These are phyloP conservation scores for Hydriomena furcata DNA, from an alignment of 2,888 invertebrate genomes.

Conservation along the genomic window DNA sequence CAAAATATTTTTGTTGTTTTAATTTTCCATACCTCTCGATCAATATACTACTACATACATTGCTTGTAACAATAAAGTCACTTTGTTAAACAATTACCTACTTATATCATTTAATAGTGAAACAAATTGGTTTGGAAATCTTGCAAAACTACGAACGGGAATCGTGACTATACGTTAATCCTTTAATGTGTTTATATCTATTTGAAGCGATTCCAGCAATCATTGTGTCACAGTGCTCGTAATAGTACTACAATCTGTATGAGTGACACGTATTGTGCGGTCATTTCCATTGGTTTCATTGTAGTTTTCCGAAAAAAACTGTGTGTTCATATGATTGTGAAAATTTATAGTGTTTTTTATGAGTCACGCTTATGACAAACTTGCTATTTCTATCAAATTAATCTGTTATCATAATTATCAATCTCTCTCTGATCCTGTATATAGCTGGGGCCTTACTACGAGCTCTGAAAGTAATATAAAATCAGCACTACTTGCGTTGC, in stretches of 20 bases:
- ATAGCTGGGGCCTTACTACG: too few species aligned
- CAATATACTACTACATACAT: too few species aligned
- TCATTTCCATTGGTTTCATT: slow-evolving; percentile 40
- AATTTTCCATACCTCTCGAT: too few species aligned
- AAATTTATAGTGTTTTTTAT: background rate
- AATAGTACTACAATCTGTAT: slow-evolving; percentile 39
- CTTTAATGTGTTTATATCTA: slow-evolving; percentile 52
- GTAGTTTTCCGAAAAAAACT: slow-evolving; percentile 24
- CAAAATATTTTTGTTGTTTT: too few species aligned
- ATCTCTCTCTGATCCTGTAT: too few species aligned
- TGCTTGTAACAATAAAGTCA: background rate
- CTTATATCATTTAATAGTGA: slow-evolving; percentile 13
- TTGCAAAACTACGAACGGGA: slow-evolving; percentile 36
- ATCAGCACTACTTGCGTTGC: too few species aligned
- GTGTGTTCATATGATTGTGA: background rate
- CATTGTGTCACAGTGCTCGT: slow-evolving; percentile 46
- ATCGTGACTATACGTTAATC: slow-evolving; percentile 48
- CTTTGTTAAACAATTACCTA: slow-evolving; percentile 8
- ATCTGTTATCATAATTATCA: too few species aligned
- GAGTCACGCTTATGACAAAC: background rate
- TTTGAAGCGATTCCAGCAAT: slow-evolving; percentile 39
- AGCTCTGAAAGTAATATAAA: too few species aligned
- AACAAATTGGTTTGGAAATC: slow-evolving; percentile 35
- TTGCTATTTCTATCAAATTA: background rate
- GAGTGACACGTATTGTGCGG: slow-evolving; percentile 52